Evolutionary conservation across 1,140 invertebrate genomes (phyloP).

Genomic region (Antheraea pernyi): DNA sequence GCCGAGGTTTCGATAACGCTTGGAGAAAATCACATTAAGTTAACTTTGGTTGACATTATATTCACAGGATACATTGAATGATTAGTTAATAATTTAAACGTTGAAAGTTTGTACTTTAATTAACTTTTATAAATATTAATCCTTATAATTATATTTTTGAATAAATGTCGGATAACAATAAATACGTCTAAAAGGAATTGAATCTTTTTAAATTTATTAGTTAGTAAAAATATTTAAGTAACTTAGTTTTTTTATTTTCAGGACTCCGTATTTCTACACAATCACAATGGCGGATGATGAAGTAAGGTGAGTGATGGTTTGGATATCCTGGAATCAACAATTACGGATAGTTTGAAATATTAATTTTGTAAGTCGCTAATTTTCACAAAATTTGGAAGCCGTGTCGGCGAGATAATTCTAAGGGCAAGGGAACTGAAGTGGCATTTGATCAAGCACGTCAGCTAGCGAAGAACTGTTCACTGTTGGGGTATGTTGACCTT

Average conservation of each 20-base stretch:
- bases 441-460: neutral
- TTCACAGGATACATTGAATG: too few relatives aligned
- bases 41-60: too few relatives aligned
- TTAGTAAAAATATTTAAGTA: neutral
- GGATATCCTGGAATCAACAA: neutral
- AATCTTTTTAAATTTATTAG: too few relatives aligned
- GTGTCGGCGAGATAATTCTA: too few relatives aligned
- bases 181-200: neutral
- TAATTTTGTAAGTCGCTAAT: neutral
- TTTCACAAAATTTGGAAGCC: too few relatives aligned
- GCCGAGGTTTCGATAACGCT: too few relatives aligned
- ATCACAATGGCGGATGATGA: conserved; percentile 92
- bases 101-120: too few relatives aligned
- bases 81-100: too few relatives aligned
- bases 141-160: too few relatives aligned
- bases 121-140: too few relatives aligned
- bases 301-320: conserved; percentile 84
- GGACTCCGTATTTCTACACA: conserved; percentile 72
- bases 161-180: neutral
- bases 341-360: neutral
- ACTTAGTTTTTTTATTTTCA: conserved; percentile 23
- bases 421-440: neutral
- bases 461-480: neutral
- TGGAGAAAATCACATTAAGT: too few relatives aligned
- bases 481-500: neutral